These are phyloP conservation scores for Agrenia bidenticulata DNA, from an alignment of 2,888 invertebrate species.

Conservation along the genomic window DNA sequence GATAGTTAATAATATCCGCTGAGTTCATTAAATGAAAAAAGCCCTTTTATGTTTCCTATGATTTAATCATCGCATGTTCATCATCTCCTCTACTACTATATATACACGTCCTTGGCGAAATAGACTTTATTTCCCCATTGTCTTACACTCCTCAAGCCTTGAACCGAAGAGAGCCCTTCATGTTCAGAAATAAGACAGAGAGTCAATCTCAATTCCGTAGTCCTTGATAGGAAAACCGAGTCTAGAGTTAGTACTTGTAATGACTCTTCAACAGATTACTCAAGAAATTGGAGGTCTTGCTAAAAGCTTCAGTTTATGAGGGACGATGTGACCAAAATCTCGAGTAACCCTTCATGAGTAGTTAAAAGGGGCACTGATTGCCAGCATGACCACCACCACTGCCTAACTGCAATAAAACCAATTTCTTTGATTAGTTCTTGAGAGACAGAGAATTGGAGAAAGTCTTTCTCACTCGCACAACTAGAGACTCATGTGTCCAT, in stretches of 20 bases:
- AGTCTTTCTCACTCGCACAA: no score
- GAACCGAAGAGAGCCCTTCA: no score
- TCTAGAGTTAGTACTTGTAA: neutral
- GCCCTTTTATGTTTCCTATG: conserved; percentile 17
- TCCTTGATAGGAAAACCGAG: neutral
- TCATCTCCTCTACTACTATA: no score
- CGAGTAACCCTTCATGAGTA: neutral
- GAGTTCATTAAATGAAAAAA: conserved; percentile 17
- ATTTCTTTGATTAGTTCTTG: conserved; percentile 7
- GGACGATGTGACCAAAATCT: neutral
- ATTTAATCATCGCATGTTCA: conserved; percentile 15
- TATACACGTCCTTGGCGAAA: no score
- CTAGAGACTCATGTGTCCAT: no score
- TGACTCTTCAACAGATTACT: no score
- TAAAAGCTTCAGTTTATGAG: neutral
- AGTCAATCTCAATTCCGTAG: neutral
- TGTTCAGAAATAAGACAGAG: no score
- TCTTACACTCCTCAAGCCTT: no score
- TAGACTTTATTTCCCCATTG: no score
- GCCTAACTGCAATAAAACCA: conserved; percentile 4
- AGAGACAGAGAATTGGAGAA: neutral
- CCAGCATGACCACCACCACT: neutral
- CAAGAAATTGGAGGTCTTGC: neutral
- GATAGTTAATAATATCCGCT: conserved; percentile 3
- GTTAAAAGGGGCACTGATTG: conserved; percentile 4